Conservation (phyloP, 2,113 vertebrate genomes). For the Bolborhynchus lineola region DNA sequence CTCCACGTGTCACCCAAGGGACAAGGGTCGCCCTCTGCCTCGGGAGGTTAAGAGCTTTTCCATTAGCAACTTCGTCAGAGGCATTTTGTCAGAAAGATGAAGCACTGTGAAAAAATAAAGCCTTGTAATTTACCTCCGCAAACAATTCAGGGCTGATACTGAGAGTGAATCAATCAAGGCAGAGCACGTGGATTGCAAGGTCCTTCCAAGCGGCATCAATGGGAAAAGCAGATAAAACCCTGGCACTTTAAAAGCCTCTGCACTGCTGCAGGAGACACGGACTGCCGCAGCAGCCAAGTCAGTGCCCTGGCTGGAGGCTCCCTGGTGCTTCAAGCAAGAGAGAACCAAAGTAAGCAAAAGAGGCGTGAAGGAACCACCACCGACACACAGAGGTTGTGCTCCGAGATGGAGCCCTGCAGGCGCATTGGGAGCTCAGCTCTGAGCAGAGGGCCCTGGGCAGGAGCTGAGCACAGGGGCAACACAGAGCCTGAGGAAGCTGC, state of each 20-base stretch:
- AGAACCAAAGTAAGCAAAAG: not conserved
- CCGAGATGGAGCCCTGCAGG: accelerated
- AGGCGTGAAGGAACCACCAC: not conserved
- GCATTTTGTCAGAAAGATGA: constrained; percentile 29
- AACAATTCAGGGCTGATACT: constrained; percentile 56
- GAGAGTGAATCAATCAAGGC: constrained; percentile 18
- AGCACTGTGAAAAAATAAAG: constrained; percentile 50
- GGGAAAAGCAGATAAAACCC: not conserved
- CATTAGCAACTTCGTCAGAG: constrained; percentile 39
- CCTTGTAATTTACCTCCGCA: constrained; percentile 49
- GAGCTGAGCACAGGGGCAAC: not conserved
- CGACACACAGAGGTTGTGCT: not conserved
- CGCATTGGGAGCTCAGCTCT: not conserved
- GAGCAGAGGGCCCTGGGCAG: not conserved
- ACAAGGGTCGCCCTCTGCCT: constrained; percentile 23
- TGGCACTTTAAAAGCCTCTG: not conserved
- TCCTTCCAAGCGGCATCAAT: not conserved
- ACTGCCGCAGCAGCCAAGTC: not conserved
- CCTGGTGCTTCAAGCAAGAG: accelerated
- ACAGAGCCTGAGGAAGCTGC: not conserved
- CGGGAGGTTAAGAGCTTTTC: constrained; percentile 75
- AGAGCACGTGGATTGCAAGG: not conserved
- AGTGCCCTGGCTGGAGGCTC: not conserved
- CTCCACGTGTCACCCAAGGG: not conserved
- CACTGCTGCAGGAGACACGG: not conserved